A percentile compares a stretch with the other conserved stretches of the same genome.
Evolutionary conservation across 37 sponge, comb jelly and placozoan species (phyloP).

Genomic region (Aphrocallistes beatrix): DNA sequence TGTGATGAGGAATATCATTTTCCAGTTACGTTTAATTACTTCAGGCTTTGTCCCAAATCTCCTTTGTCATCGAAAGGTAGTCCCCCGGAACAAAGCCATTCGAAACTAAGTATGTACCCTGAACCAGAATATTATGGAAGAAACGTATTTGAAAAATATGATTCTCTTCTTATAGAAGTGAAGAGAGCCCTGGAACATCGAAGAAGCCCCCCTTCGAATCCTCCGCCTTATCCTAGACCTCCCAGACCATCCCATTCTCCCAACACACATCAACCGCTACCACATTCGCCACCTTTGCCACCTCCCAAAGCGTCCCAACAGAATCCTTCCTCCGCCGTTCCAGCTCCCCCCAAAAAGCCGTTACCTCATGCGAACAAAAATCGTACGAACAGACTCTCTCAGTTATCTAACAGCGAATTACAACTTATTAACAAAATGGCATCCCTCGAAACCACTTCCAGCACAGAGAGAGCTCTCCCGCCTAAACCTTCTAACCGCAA

Average conservation of each 20-base stretch:
- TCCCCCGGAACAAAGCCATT: no score
- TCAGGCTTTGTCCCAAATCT: no score
- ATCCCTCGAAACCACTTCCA: neutral
- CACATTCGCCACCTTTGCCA: neutral
- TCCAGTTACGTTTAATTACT: no score
- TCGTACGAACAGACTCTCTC: neutral
- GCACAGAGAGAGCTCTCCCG: neutral
- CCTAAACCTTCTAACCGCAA: neutral
- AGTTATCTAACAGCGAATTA: neutral
- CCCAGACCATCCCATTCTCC: neutral
- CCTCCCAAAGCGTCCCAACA: neutral
- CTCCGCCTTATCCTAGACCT: slow-evolving; percentile 16
- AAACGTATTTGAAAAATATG: neutral
- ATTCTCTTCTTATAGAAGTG: slow-evolving; percentile 23
- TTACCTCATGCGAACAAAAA: no score
- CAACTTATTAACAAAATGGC: neutral
- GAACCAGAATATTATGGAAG: no score
- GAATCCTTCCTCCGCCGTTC: neutral
- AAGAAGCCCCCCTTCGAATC: neutral
- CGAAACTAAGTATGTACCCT: no score
- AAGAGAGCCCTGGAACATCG: slow-evolving; percentile 19
- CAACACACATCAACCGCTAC: neutral
- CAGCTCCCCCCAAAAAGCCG: neutral
- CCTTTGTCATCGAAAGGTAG: no score
- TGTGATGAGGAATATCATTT: no score